Conservation (phyloP, 2,888 invertebrate genomes). For the Lamellibrachia satsuma region DNA sequence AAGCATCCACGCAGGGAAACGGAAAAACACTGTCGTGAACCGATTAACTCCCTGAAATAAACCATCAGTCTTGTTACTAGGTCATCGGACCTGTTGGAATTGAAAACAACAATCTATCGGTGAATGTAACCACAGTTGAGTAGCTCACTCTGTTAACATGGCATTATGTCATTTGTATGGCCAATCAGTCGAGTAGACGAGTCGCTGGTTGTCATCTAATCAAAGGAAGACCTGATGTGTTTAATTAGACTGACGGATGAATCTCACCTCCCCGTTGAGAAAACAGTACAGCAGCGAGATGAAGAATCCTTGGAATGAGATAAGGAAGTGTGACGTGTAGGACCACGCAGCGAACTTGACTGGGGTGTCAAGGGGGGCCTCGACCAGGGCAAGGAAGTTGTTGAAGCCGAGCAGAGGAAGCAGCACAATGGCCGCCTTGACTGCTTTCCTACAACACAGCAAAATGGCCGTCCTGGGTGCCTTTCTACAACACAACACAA, state of each 20-base stretch:
- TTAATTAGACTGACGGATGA: neutral
- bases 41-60: no score
- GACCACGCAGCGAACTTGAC: constrained; percentile 64
- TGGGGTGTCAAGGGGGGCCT: constrained; percentile 58
- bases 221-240: neutral
- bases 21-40: no score
- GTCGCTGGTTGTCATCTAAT: neutral
- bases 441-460: constrained; percentile 64
- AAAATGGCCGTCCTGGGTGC: neutral
- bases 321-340: constrained; percentile 64
- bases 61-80: no score
- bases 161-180: neutral
- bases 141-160: neutral
- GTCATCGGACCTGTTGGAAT: no score
- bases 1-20: no score
- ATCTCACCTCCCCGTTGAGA: constrained; percentile 66
- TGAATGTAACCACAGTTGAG: no score
- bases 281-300: constrained; percentile 69
- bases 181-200: neutral
- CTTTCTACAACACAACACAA: neutral
- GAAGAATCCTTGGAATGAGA: constrained; percentile 68
- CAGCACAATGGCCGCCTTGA: constrained; percentile 68
- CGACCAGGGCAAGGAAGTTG: constrained; percentile 67
- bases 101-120: neutral
- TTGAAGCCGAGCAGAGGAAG: constrained; percentile 68